Percentiles rank a stretch among this genome's conserved stretches.
These are phyloP conservation scores for Varecia variegata DNA, from an alignment of 2,797 vertebrate species.

Conservation along the genomic window DNA sequence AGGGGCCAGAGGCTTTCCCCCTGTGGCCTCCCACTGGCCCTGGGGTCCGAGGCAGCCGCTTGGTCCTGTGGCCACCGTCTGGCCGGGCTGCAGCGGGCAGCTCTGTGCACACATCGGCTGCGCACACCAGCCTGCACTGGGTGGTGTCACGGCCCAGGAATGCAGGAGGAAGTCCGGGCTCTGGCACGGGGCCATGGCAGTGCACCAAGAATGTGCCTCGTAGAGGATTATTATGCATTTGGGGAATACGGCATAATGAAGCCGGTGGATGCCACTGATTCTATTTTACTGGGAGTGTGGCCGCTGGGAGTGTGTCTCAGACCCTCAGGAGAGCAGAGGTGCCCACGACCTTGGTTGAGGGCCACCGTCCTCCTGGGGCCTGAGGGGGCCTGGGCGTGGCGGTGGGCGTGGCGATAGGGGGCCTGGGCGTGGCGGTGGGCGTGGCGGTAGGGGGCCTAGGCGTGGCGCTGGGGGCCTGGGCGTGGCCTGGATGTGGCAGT, in stretches of 20 bases:
- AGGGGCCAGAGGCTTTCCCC: background rate
- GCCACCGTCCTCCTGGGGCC: background rate
- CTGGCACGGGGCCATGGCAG: conserved; percentile 23
- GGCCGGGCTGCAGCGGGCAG: background rate
- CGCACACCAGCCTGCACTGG: background rate
- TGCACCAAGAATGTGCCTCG: background rate
- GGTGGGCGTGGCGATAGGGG: background rate
- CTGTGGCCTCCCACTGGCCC: background rate
- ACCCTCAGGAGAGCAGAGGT: background rate
- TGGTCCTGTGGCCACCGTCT: rapidly evolving
- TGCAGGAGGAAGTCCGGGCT: conserved; percentile 31
- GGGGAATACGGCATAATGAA: background rate
- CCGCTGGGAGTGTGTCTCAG: background rate
- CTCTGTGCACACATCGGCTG: background rate
- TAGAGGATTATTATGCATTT: background rate
- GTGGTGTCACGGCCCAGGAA: conserved; percentile 32
- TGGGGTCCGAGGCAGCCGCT: background rate
- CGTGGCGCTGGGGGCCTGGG: too few species aligned
- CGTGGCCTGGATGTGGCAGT: too few species aligned
- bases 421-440: too few species aligned
- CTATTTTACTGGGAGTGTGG: background rate
- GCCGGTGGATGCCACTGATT: background rate
- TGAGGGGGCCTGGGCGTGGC: background rate
- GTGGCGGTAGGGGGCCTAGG: background rate
- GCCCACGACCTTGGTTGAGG: background rate